A percentile compares a stretch with the other conserved stretches of the same genome.
Conservation (phyloP, 2,113 vertebrate species). For the Prionailurus bengalensis region DNA sequence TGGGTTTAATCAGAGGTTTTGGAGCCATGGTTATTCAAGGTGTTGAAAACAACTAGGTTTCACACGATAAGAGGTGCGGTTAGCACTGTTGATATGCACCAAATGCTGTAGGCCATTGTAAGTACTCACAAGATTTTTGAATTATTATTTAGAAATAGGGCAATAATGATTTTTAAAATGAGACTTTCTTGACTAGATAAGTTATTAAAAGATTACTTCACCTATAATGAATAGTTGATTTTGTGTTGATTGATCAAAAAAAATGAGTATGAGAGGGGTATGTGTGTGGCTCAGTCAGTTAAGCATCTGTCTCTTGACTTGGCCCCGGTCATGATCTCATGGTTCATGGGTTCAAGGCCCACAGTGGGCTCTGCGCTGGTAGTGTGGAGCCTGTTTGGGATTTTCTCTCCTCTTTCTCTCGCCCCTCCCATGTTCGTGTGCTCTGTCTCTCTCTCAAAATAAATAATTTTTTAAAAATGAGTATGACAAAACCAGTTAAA, state of each 20-base stretch:
- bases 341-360: too few relatives aligned
- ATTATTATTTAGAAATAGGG: not conserved
- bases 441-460: too few relatives aligned
- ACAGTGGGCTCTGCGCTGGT: too few relatives aligned
- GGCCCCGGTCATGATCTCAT: too few relatives aligned
- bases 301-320: too few relatives aligned
- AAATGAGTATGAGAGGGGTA: not conserved
- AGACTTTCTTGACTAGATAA: not conserved
- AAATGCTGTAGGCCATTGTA: not conserved
- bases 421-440: too few relatives aligned
- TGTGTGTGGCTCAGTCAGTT: too few relatives aligned
- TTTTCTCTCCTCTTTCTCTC: too few relatives aligned
- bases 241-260: not conserved
- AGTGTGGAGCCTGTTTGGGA: too few relatives aligned
- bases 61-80: not conserved
- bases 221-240: not conserved
- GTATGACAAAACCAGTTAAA: constrained; percentile 11
- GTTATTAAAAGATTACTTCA: not conserved
- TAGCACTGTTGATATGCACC: not conserved
- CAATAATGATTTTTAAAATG: not conserved
- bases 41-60: not conserved
- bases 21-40: not conserved
- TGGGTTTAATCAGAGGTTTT: not conserved
- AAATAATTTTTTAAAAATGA: not conserved
- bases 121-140: not conserved